These are phyloP conservation scores for Tinea trinotella DNA, from an alignment of 2,888 invertebrate genomes.

Conservation along the genomic window DNA sequence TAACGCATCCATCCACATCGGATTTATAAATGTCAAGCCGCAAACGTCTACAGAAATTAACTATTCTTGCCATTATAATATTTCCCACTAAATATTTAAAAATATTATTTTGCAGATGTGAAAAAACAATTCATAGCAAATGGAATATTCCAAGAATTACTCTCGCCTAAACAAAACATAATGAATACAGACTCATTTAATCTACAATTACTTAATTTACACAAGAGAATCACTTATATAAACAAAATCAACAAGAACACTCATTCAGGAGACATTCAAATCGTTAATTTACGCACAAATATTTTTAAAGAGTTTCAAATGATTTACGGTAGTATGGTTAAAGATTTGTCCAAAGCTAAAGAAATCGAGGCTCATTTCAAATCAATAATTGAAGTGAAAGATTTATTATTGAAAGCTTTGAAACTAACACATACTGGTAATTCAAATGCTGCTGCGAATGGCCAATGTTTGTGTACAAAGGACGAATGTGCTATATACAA, in stretches of 20 bases:
- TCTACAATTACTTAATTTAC: constrained; percentile 30
- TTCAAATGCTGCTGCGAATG: constrained; percentile 30
- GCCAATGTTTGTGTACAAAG: constrained; percentile 40
- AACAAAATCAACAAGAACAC: constrained; percentile 28
- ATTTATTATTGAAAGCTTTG: constrained; percentile 40
- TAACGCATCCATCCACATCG: no score
- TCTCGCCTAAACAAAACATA: constrained; percentile 34
- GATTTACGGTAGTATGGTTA: constrained; percentile 31
- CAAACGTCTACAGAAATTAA: no score
- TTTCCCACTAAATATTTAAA: no score
- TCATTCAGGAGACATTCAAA: constrained; percentile 25
- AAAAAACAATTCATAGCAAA: constrained; percentile 35
- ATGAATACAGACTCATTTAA: constrained; percentile 27
- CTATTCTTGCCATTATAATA: no score
- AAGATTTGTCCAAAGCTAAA: constrained; percentile 23
- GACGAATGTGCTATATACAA: constrained; percentile 33
- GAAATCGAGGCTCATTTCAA: constrained; percentile 34
- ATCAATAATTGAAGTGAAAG: constrained; percentile 35
- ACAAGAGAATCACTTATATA: constrained; percentile 30
- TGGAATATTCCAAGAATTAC: constrained; percentile 32
- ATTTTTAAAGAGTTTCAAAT: neutral
- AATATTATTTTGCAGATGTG: constrained; percentile 22
- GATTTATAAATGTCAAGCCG: no score
- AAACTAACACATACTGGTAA: constrained; percentile 47
- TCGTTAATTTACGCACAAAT: constrained; percentile 26